These are phyloP conservation scores for Clarias platycephalus DNA, from an alignment of 2,797 vertebrate genomes.

Conservation along the genomic window DNA sequence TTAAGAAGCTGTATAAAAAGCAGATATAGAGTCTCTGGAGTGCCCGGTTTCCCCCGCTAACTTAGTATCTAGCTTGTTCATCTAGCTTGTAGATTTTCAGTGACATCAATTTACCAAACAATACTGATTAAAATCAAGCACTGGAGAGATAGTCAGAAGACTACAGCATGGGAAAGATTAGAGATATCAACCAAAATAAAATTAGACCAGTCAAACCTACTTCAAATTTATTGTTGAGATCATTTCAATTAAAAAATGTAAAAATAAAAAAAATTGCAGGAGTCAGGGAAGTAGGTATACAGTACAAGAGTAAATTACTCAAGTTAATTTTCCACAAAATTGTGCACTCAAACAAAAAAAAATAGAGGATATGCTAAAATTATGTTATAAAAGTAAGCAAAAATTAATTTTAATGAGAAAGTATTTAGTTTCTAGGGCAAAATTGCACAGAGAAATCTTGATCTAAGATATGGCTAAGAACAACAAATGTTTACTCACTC, in stretches of 20 bases:
- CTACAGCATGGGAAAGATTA: too few relatives aligned
- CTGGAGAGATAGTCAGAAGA: constrained; percentile 6
- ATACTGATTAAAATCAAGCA: constrained; percentile 21
- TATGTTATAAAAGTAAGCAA: not conserved
- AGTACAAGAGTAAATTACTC: not conserved
- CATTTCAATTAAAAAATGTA: not conserved
- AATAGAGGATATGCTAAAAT: not conserved
- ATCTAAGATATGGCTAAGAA: not conserved
- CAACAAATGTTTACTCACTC: not conserved
- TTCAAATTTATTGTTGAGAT: not conserved
- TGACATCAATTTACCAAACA: constrained; percentile 44
- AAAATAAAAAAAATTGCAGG: too few relatives aligned
- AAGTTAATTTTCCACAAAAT: not conserved
- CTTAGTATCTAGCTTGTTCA: constrained; percentile 18
- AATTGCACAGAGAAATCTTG: not conserved
- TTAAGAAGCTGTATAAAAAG: constrained; percentile 39
- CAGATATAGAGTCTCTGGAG: constrained; percentile 6
- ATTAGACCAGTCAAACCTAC: too few relatives aligned
- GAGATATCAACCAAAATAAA: not conserved
- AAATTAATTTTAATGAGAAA: too few relatives aligned
- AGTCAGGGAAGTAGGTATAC: too few relatives aligned
- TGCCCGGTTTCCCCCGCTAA: constrained; percentile 39
- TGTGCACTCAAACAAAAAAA: not conserved
- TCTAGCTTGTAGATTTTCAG: constrained; percentile 23
- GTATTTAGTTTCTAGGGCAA: not conserved